Conservation (phyloP, 2,797 vertebrate genomes). For the Diglossa cyanea region DNA sequence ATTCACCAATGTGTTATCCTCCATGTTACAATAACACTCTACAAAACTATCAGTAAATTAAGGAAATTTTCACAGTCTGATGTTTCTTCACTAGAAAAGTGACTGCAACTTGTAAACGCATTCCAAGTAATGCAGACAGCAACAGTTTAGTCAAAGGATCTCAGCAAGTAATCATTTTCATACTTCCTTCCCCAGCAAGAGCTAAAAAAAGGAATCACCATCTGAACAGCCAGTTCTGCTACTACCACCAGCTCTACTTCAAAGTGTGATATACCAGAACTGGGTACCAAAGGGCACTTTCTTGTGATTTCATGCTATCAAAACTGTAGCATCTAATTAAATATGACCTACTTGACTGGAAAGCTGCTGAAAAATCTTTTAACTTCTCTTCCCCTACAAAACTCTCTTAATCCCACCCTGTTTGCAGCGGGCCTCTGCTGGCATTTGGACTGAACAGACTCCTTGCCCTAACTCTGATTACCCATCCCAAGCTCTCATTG, state of each 20-base stretch:
- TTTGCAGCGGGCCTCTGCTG: background rate
- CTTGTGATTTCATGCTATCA: slow-evolving; percentile 40
- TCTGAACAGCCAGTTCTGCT: slow-evolving; percentile 31
- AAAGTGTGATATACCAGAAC: slow-evolving; percentile 25
- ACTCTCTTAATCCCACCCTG: background rate
- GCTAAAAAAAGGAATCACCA: slow-evolving; percentile 44
- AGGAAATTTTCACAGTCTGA: background rate
- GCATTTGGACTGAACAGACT: background rate
- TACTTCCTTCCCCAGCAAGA: background rate
- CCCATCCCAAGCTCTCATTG: background rate
- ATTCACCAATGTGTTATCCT: background rate
- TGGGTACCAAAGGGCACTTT: slow-evolving; percentile 19
- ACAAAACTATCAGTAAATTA: background rate
- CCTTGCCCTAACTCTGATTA: background rate
- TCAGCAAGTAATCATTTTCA: slow-evolving; percentile 14
- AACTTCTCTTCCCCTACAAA: background rate
- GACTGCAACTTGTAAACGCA: background rate
- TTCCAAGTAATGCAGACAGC: background rate
- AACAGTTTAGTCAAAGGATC: background rate
- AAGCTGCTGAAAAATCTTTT: background rate
- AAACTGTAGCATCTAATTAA: slow-evolving; percentile 48
- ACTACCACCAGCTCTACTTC: slow-evolving; percentile 3
- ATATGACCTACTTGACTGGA: slow-evolving; percentile 41
- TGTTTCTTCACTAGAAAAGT: background rate
- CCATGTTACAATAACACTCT: background rate